phyloP scores from a whole-genome alignment of 2,797 vertebrate species.

The Lepus oiostolus region DNA sequence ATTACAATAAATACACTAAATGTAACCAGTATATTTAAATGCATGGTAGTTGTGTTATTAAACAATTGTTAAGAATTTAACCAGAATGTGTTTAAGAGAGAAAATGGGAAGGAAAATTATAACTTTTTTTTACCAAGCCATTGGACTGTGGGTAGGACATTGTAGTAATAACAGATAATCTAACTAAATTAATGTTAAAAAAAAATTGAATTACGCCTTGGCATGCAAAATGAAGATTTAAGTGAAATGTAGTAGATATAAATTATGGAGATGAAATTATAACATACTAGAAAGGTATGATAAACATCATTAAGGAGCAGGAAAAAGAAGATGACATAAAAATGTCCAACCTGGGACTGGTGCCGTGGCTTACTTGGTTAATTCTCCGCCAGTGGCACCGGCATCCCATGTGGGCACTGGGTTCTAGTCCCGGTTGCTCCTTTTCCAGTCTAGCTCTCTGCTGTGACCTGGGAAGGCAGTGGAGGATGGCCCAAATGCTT shows the following conservation, averaged over 20 bases:
- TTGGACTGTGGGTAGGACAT: background rate
- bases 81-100: background rate
- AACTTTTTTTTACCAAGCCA: background rate
- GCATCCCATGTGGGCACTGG: too few species aligned
- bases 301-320: slow-evolving; percentile 46
- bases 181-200: slow-evolving; percentile 53
- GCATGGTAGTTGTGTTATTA: background rate
- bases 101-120: background rate
- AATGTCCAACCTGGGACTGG: background rate
- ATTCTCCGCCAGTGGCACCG: too few species aligned
- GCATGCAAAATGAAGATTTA: slow-evolving; percentile 32
- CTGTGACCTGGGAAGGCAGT: too few species aligned
- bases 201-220: slow-evolving; percentile 40
- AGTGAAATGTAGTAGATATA: slow-evolving; percentile 44
- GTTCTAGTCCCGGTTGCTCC: too few species aligned
- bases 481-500: too few species aligned
- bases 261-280: background rate
- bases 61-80: slow-evolving; percentile 36
- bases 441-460: too few species aligned
- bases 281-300: background rate
- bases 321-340: background rate
- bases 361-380: too few species aligned
- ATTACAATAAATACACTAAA: slow-evolving; percentile 15
- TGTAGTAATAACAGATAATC: slow-evolving; percentile 12
- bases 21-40: slow-evolving; percentile 21